Evolutionary conservation across 2,113 vertebrate species (phyloP), one percentile per base, ranked within the genome.

Genomic region (Arothron firmamentum): DNA sequence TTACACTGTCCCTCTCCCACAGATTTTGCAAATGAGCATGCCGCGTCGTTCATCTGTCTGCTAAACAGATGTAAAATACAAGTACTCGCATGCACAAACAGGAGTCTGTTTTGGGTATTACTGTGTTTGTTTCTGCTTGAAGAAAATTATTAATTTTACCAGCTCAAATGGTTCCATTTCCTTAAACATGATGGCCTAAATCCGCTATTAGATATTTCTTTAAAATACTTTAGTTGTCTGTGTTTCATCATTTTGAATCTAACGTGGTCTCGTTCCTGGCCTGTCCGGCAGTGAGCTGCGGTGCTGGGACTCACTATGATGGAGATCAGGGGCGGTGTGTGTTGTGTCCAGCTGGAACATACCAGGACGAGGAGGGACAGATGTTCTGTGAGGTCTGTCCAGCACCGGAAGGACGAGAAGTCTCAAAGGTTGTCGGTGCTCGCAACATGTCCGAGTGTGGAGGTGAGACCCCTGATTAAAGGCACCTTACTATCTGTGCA

Each of bases 291-390:
- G 93, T 93, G 85, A 93, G 90, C 85, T 94, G 92, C 82, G 84
- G 81, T 54, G 79, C 79, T 45, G 93, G 93, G 67, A 92, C 72
- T 0, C 90, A 90, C 83, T 91, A 87, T 4, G 84, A 93, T 25
- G 88, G 77, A 12, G 85, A 90, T 53, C 91, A 91, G 86, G 92
- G 91, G 56, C 84, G 84, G 65, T 96, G 93, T 71, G 73, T 86
- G 82, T 78, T 90, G 54, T 95, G 92, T 83, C 92, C 92, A 62
- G 89, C 91, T 58, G 92, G 93, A 75, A 93, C 88, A 0, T 95
- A 92, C 83, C 92, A 95, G 81, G 91, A 90, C 14, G 90, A 94
- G 78, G 93, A 94, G 81, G 92, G 92, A 72, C 92, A 93, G 87
- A 89, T 92, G 80, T 89, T 88, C 43, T 96, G 93, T 38, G 89